Evolutionary conservation across 2,797 vertebrate species (phyloP), one percentile per base, ranked within the genome.

Genomic region (Myotis pilosus): DNA sequence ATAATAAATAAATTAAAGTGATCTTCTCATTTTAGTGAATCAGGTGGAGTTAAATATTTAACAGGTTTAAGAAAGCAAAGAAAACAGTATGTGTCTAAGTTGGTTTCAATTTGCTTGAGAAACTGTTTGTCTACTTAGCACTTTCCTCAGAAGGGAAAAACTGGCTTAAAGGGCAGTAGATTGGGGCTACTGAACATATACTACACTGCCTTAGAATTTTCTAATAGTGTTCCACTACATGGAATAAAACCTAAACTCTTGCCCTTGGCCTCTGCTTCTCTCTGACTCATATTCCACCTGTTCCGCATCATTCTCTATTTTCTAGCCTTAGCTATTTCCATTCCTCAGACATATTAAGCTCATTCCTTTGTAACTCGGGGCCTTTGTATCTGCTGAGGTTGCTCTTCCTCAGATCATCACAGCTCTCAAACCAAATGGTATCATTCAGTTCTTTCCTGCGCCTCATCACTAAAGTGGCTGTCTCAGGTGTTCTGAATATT

Each of bases 1-100:
- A 94, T 92, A 91, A 94, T 88, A 97, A 95, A 96, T 94, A 94
- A 96, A 96, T 95, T 91, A 96, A 95, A 96, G 19, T 96, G 95
- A 95, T 78, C 76, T 96, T 97, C 95, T 91, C 57, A 66, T 96
- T 96, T 93, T 94, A 87, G 47, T 71, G 75, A 96, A 84, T 71
- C 66, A 69, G 44, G 62, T 23, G 47, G 30, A 95, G 79, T 94
- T 84, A 97, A 97, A 94, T 95, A 96, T 95, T 97, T 96, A 95
- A 87, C 68, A 92, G 72, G 30, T 72, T 91, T 92, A 94, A 96
- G 87, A 82, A 90, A 90, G 80, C 71, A 94, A 94, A 95, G 13
- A 95, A 78, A 89, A 84, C 20, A 80, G 15, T 38, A 25, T 55
- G 30, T 85, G 33, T 76, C 80, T 94, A 72, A 36, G 57, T 83